Percentiles rank a stretch among this genome's conserved stretches.
Evolutionary conservation across 2,113 vertebrate species (phyloP).

Genomic region (Lathamus discolor): DNA sequence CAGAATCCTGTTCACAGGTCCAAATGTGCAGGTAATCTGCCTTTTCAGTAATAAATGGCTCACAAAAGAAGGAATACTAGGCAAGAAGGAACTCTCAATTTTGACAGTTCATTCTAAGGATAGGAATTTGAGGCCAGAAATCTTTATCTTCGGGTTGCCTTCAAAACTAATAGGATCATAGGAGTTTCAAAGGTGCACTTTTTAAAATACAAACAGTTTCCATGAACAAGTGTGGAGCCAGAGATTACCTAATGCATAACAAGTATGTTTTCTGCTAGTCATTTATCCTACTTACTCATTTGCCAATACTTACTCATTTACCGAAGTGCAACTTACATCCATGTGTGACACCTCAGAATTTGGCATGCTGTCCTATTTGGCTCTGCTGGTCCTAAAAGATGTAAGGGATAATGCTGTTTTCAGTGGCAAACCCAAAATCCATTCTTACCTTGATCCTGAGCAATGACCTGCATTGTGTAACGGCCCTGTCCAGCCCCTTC

Average conservation of each 20-base stretch:
- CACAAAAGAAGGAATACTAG: not conserved
- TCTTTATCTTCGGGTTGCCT: not conserved
- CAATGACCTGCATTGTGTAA: constrained; percentile 80
- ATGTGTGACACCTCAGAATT: not conserved
- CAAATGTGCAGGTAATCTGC: not conserved
- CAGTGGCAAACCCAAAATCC: not conserved
- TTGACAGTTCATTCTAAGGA: not conserved
- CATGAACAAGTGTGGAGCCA: not conserved
- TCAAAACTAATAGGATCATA: not conserved
- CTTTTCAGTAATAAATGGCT: not conserved
- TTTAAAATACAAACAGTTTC: not conserved
- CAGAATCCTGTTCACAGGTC: not conserved
- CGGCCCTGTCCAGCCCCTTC: constrained; percentile 75
- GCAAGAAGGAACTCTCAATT: not conserved
- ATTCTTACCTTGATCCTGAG: constrained; percentile 78
- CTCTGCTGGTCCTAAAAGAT: not conserved
- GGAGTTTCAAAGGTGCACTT: not conserved
- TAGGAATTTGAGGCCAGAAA: not conserved
- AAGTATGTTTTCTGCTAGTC: not conserved
- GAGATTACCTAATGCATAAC: not conserved
- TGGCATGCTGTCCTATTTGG: not conserved
- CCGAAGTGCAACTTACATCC: too few relatives aligned
- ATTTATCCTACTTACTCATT: not conserved
- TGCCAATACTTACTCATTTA: not conserved
- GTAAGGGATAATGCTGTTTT: not conserved